phyloP scores from a whole-genome alignment of 2,888 invertebrate genomes.

The Tuberolachnus salignus region DNA sequence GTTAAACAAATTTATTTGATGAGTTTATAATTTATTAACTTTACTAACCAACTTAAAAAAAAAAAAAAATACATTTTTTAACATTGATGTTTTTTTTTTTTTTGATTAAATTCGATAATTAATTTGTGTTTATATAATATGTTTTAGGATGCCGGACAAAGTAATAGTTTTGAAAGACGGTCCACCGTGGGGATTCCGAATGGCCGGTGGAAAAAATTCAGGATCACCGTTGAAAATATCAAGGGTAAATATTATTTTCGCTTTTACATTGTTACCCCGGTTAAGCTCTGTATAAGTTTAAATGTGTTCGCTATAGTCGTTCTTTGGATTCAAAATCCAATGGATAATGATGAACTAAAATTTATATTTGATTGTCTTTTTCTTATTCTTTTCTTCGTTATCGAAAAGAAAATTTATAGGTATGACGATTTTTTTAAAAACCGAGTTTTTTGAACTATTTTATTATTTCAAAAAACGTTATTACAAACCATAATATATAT shows the following conservation, averaged over 20 bases:
- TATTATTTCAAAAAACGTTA: background rate
- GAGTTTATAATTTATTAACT: no score
- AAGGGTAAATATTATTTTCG: conserved; percentile 69
- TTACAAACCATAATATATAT: background rate
- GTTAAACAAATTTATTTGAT: no score
- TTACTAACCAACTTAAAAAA: no score
- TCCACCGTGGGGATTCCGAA: conserved; percentile 87
- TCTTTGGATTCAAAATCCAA: no score
- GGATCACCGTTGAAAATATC: conserved; percentile 80
- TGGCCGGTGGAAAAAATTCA: conserved; percentile 77
- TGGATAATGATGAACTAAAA: no score
- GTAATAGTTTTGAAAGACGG: conserved; percentile 81
- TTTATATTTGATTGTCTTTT: no score
- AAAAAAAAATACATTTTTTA: no score
- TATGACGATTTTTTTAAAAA: background rate
- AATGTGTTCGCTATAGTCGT: no score
- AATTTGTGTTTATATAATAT: background rate
- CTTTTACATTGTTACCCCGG: background rate
- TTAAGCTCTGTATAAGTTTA: background rate
- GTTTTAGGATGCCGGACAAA: conserved; percentile 65
- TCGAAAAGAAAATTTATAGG: no score
- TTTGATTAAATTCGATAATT: no score
- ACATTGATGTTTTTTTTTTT: no score
- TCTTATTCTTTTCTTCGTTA: no score
- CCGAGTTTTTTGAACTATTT: background rate